Conservation (phyloP, 37 sponge, comb jelly and placozoan species). For the Aplysina aerophoba region DNA sequence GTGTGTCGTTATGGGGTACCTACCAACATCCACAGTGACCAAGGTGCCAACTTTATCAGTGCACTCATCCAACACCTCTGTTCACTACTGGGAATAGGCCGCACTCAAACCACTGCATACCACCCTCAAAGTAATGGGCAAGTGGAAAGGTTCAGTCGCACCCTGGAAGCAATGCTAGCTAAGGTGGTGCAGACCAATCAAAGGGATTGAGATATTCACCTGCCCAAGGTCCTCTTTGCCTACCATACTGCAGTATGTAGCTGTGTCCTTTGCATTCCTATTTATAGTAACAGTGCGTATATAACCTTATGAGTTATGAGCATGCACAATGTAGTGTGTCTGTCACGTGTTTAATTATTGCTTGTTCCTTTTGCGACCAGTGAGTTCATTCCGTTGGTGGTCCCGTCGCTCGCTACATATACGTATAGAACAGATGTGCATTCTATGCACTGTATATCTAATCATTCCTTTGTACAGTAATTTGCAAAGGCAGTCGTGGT, state of each 20-base stretch:
- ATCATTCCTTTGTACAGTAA: too few species aligned
- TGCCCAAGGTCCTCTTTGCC: conserved; percentile 36
- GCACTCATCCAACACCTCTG: conserved; percentile 2
- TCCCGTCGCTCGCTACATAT: too few species aligned
- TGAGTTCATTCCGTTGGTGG: too few species aligned
- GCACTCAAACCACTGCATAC: conserved; percentile 37
- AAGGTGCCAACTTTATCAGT: conserved; percentile 41
- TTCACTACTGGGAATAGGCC: conserved; percentile 6
- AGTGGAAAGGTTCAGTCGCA: conserved; percentile 50
- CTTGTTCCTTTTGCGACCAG: too few species aligned
- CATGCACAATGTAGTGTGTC: too few species aligned
- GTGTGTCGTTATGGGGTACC: conserved; percentile 50
- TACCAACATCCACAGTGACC: conserved; percentile 46
- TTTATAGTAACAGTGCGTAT: too few species aligned
- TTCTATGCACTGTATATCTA: too few species aligned
- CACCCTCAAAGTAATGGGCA: conserved; percentile 61
- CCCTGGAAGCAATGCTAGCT: conserved; percentile 47
- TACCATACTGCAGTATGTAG: conserved; percentile 48
- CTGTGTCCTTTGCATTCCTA: too few species aligned
- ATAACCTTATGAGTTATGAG: too few species aligned
- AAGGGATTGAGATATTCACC: conserved; percentile 43
- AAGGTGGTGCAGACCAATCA: conserved; percentile 58
- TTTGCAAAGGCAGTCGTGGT: too few species aligned
- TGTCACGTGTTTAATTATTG: too few species aligned
- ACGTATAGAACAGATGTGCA: too few species aligned